phyloP scores from a whole-genome alignment of 2,888 invertebrate species.

The Halictus quadricinctus region DNA sequence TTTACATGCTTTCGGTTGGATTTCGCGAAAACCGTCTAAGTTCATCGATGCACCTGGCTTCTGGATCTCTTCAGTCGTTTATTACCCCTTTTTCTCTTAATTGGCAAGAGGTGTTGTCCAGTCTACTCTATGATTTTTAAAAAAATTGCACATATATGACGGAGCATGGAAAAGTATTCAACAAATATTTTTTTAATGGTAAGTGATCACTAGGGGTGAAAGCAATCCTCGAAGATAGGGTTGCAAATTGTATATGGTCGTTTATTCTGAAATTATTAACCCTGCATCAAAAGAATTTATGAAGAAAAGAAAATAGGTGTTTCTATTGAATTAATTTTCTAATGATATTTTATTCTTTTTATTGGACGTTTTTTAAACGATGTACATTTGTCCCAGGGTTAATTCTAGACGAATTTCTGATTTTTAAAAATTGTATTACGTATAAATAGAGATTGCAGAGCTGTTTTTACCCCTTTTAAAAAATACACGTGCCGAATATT shows the following conservation, averaged over 20 bases:
- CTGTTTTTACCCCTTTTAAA: neutral
- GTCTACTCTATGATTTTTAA: neutral
- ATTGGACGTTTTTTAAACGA: neutral
- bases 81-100: constrained; percentile 13
- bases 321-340: neutral
- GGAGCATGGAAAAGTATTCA: neutral
- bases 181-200: neutral
- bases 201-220: neutral
- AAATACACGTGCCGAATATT: neutral
- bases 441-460: neutral
- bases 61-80: constrained; percentile 2
- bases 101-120: neutral
- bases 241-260: neutral
- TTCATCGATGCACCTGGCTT: constrained; percentile 13
- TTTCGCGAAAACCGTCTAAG: constrained; percentile 19
- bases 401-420: neutral
- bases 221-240: neutral
- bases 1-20: constrained; percentile 12
- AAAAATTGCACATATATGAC: neutral
- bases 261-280: constrained; percentile 1
- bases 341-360: neutral
- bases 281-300: neutral
- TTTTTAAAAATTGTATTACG: neutral
- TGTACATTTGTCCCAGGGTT: neutral
- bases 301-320: neutral